Percentiles rank a stretch among this genome's conserved stretches.
Conservation (phyloP, 1,140 invertebrate genomes). For the Macrobrachium rosenbergii region DNA sequence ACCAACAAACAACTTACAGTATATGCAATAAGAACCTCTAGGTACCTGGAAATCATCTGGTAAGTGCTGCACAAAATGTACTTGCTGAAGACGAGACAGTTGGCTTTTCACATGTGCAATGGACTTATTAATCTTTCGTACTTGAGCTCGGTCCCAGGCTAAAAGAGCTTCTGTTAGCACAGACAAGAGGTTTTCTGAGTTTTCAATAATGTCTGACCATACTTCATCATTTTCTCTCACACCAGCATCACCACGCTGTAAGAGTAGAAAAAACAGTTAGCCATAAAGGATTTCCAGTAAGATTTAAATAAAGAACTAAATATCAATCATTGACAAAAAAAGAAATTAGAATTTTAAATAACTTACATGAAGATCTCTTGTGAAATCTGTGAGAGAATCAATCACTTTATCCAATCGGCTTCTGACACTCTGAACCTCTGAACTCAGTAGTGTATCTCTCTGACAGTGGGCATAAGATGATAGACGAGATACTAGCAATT, state of each 20-base stretch:
- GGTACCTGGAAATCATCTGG: constrained; percentile 32
- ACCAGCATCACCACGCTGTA: constrained; percentile 35
- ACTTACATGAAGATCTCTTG: constrained; percentile 45
- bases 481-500: constrained; percentile 1
- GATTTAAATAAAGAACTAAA: not conserved
- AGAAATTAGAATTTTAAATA: too few species aligned
- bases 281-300: too few species aligned
- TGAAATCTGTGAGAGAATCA: constrained; percentile 45
- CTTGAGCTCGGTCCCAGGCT: constrained; percentile 30
- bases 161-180: constrained; percentile 29
- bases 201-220: constrained; percentile 30
- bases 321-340: not conserved
- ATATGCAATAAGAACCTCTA: not conserved
- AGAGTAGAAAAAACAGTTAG: not conserved
- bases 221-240: constrained; percentile 31
- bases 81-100: constrained; percentile 5
- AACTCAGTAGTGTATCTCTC: not conserved
- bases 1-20: not conserved
- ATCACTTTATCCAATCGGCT: constrained; percentile 3
- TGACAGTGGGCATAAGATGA: not conserved
- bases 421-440: not conserved
- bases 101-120: not conserved
- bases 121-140: not conserved
- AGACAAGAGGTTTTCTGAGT: constrained; percentile 26
- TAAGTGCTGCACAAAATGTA: constrained; percentile 2